phyloP scores from a whole-genome alignment of 2,113 vertebrate species.

The Daubentonia madagascariensis region DNA sequence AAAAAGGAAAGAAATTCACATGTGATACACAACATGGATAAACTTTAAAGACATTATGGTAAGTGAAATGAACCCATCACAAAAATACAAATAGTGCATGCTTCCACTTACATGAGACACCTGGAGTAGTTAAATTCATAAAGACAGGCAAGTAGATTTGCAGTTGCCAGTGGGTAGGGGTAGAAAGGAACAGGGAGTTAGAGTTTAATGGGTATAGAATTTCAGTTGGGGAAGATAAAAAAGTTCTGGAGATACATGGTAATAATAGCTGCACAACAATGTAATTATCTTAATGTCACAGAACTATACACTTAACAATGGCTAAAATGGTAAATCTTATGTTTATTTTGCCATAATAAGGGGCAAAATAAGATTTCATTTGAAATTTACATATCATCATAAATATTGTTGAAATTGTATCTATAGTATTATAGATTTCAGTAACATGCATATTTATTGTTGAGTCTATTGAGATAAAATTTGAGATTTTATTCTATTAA shows the following conservation, averaged over 20 bases:
- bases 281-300: background rate
- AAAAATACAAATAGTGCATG: background rate
- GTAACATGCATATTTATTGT: background rate
- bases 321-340: background rate
- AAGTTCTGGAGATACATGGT: background rate
- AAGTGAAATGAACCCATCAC: background rate
- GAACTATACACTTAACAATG: background rate
- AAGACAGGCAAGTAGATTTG: background rate
- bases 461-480: background rate
- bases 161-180: rapidly evolving
- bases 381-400: background rate
- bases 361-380: background rate
- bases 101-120: background rate
- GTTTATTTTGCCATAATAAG: background rate
- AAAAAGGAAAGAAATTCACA: background rate
- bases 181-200: background rate
- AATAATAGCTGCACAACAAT: background rate
- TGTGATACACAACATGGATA: background rate
- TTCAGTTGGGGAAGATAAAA: background rate
- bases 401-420: background rate
- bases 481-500: background rate
- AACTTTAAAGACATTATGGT: background rate
- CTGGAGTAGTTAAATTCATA: background rate
- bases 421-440: background rate
- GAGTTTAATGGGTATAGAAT: background rate